phyloP scores from a whole-genome alignment of 2,888 invertebrate species.

The Plutella xylostella region DNA sequence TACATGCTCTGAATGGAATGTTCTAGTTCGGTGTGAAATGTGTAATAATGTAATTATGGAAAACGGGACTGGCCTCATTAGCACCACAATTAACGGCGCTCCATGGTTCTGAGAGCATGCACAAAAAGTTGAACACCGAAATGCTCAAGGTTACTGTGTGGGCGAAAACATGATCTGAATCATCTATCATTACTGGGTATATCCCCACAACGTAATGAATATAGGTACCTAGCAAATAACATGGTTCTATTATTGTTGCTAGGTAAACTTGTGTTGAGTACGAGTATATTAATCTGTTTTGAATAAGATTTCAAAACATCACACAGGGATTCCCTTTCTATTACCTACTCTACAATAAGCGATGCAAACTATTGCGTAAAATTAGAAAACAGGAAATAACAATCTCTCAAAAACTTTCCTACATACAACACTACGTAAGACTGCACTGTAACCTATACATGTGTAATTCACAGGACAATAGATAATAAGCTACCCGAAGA shows the following conservation, averaged over 20 bases:
- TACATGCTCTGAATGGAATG: background rate
- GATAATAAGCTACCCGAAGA: constrained; percentile 73
- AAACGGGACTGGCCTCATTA: constrained; percentile 33
- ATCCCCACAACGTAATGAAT: background rate
- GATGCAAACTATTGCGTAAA: too few species aligned
- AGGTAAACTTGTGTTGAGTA: too few species aligned
- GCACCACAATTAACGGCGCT: constrained; percentile 45
- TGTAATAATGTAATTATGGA: background rate
- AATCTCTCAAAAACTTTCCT: background rate
- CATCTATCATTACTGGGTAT: background rate
- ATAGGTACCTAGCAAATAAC: background rate
- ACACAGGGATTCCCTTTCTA: too few species aligned
- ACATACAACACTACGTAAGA: too few species aligned
- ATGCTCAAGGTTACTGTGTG: background rate
- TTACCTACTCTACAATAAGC: too few species aligned
- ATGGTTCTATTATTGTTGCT: too few species aligned
- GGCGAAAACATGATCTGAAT: background rate
- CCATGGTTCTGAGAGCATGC: constrained; percentile 29
- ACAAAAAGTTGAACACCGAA: background rate
- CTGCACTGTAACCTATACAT: too few species aligned
- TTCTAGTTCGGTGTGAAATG: background rate
- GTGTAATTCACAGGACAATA: background rate
- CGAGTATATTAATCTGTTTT: too few species aligned
- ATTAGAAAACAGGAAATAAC: too few species aligned
- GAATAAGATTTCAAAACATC: too few species aligned